These are phyloP conservation scores for Noctuana brunneofusca DNA, from an alignment of 2,888 invertebrate species.

Conservation along the genomic window DNA sequence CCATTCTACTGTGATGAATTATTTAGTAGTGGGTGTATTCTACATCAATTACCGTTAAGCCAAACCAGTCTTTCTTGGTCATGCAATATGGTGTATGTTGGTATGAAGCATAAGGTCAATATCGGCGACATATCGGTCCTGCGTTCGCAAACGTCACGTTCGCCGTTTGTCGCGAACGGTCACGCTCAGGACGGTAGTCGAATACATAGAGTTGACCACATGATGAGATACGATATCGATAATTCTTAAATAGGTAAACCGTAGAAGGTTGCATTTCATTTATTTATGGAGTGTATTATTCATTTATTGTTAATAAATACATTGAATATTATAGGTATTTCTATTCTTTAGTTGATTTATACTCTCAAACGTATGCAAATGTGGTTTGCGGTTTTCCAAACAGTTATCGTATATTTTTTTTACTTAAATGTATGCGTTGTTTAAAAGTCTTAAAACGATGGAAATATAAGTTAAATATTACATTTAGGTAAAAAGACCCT, in stretches of 20 bases:
- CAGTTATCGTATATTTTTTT: too few species aligned
- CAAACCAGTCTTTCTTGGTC: slow-evolving; percentile 5
- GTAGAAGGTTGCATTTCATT: too few species aligned
- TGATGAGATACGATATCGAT: slow-evolving; percentile 46
- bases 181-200: slow-evolving; percentile 75
- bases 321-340: too few species aligned
- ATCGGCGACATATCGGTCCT: slow-evolving; percentile 68
- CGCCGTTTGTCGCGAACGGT: slow-evolving; percentile 73
- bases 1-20: background rate
- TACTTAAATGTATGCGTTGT: too few species aligned
- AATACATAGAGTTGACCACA: slow-evolving; percentile 49
- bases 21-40: slow-evolving; percentile 1
- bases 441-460: too few species aligned
- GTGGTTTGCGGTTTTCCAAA: too few species aligned
- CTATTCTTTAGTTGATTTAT: too few species aligned
- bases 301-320: too few species aligned
- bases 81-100: slow-evolving; percentile 45
- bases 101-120: slow-evolving; percentile 41
- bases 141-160: slow-evolving; percentile 71
- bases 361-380: too few species aligned
- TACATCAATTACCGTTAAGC: slow-evolving; percentile 2
- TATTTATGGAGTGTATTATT: too few species aligned
- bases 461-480: too few species aligned
- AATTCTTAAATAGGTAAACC: slow-evolving; percentile 27
- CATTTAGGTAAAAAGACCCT: too few species aligned